Conservation (phyloP, 1,140 invertebrate species). For the Aphis gossypii region DNA sequence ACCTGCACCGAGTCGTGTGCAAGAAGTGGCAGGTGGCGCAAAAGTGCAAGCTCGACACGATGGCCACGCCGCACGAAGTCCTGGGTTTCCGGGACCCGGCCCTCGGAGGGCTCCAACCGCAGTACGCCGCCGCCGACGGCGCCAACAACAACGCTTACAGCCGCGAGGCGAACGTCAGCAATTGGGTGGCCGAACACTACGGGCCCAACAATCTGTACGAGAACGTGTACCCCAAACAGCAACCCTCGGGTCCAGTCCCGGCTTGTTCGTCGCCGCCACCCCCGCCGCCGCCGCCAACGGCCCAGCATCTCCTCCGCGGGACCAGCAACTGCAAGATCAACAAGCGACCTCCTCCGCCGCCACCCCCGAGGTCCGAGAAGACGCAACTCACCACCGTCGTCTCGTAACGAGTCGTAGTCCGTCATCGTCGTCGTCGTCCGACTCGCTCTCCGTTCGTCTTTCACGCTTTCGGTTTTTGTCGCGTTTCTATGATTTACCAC, state of each 20-base stretch:
- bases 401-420: not conserved
- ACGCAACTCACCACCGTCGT: constrained; percentile 72
- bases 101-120: constrained; percentile 59
- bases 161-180: constrained; percentile 82
- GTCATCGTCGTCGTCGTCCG: not conserved
- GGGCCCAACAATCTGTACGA: constrained; percentile 71
- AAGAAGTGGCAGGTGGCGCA: constrained; percentile 94
- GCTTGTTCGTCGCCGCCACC: not conserved
- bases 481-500: not conserved
- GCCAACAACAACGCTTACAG: constrained; percentile 66
- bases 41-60: constrained; percentile 84
- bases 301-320: constrained; percentile 61
- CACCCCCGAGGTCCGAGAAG: constrained; percentile 79
- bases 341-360: constrained; percentile 75
- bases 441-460: not conserved
- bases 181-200: constrained; percentile 90
- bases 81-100: constrained; percentile 85
- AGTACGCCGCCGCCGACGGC: constrained; percentile 70
- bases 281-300: constrained; percentile 30
- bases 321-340: constrained; percentile 61
- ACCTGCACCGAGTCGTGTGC: constrained; percentile 88
- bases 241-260: not conserved
- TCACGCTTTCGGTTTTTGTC: not conserved
- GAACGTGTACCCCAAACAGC: constrained; percentile 67
- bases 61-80: constrained; percentile 87